Evolutionary conservation across 2,113 vertebrate genomes (phyloP).

Genomic region (Daphoenositta chrysoptera): DNA sequence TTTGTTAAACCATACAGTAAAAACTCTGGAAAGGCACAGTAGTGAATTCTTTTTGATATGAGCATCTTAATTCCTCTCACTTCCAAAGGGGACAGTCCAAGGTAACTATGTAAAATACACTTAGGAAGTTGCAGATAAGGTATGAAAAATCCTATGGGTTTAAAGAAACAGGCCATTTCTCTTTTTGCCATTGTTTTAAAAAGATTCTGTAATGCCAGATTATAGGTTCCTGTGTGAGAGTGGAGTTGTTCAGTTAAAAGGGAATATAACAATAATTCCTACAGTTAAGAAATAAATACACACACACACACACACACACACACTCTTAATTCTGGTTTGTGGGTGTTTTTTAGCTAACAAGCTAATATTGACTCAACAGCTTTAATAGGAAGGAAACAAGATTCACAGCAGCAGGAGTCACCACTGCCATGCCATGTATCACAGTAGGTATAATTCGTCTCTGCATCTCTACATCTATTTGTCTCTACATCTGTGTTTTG

Average conservation of each 20-base stretch:
- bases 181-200: not conserved
- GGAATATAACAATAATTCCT: not conserved
- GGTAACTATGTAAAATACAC: not conserved
- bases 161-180: not conserved
- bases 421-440: not conserved
- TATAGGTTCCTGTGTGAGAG: not conserved
- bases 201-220: not conserved
- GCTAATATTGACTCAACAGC: not conserved
- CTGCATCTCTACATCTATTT: not conserved
- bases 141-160: not conserved
- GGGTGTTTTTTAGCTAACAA: not conserved
- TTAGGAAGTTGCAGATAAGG: not conserved
- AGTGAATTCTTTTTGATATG: not conserved
- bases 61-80: not conserved
- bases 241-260: not conserved
- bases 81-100: not conserved
- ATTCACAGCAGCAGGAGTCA: not conserved
- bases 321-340: not conserved
- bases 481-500: not conserved
- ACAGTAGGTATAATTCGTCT: not conserved
- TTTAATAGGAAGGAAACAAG: not conserved
- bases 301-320: not conserved
- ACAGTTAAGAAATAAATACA: not conserved
- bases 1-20: not conserved
- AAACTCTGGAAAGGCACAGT: not conserved